Percentiles rank a stretch among this genome's conserved stretches.
Conservation (phyloP, 1,140 invertebrate species). For the Musca vetustissima region DNA sequence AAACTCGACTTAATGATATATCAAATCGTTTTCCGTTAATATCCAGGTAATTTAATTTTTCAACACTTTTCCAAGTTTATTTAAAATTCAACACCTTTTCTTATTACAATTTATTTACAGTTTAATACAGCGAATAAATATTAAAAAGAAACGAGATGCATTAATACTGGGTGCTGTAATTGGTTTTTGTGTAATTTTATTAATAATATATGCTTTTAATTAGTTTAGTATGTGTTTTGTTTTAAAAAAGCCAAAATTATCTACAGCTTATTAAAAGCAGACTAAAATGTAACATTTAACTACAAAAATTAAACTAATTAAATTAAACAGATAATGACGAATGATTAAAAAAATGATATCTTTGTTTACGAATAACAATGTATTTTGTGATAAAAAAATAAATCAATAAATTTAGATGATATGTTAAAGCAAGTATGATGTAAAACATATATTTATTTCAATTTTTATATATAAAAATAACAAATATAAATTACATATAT, state of each 20-base stretch:
- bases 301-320: neutral
- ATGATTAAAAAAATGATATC: neutral
- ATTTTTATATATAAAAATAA: too few relatives aligned
- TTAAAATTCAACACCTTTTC: neutral
- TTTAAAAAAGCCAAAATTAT: neutral
- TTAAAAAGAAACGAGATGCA: constrained; percentile 88
- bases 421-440: too few relatives aligned
- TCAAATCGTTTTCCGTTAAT: constrained; percentile 70
- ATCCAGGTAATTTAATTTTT: constrained; percentile 38
- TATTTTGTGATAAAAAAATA: constrained; percentile 23
- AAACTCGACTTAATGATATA: constrained; percentile 90
- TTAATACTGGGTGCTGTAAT: constrained; percentile 85
- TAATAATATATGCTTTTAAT: constrained; percentile 79
- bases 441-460: too few relatives aligned
- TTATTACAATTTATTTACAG: constrained; percentile 80
- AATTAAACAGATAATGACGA: neutral
- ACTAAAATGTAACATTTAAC: too few relatives aligned
- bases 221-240: constrained; percentile 25
- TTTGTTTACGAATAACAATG: constrained; percentile 9
- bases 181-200: constrained; percentile 82
- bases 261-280: too few relatives aligned
- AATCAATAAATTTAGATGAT: neutral
- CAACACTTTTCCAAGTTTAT: neutral
- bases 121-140: constrained; percentile 88
- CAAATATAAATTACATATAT: too few relatives aligned